Base-by-base conservation (phyloP, 2,797 vertebrate genomes). In the Mastacembelus armatus region DNA sequence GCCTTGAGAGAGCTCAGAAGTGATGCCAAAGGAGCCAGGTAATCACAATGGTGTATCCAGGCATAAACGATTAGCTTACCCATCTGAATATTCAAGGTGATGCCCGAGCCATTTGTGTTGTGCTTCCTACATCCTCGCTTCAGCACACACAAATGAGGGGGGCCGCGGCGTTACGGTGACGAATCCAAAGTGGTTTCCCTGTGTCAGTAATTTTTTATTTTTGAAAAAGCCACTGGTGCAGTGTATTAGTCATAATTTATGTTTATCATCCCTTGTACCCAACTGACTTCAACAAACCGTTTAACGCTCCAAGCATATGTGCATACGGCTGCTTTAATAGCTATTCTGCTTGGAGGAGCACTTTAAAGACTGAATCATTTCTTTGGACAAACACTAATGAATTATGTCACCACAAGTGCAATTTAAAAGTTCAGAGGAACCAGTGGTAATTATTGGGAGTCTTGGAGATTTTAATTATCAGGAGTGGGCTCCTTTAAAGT, bases 231-330 rank as follows among this genome's bases (percentile, higher is more conserved):
- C 95, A 96, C 94, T 95, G 95, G 95, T 95, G 96, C 96, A 95
- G 95, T 95, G 96, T 97, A 96, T 98, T 98, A 98, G 95, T 95
- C 95, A 94, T 96, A 96, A 98, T 97, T 97, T 96, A 96, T 96
- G 96, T 97, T 98, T 96, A 97, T 96, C 95, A 95, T 96, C 94
- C 93, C 96, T 94, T 94, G 95, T 95, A 95, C 93, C 95, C 94
- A 95, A 48, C 95, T 94, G 96, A 96, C 96, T 97, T 95, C 95
- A 96, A 96, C 96, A 98, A 97, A 96, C 94, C 95, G 95, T 96
- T 98, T 97, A 97, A 96, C 95, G 93, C 94, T 95, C 94, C 89
- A 90, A 94, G 94, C 95, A 77, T 84, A 79, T 94, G 94, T 89
- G 94, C 95, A 95, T 96, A 95, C 94, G 95, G 94, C 94, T 94